These are phyloP conservation scores for Boulengeromyrus knoepffleri DNA, from an alignment of 2,113 vertebrate species.

Conservation along the genomic window DNA sequence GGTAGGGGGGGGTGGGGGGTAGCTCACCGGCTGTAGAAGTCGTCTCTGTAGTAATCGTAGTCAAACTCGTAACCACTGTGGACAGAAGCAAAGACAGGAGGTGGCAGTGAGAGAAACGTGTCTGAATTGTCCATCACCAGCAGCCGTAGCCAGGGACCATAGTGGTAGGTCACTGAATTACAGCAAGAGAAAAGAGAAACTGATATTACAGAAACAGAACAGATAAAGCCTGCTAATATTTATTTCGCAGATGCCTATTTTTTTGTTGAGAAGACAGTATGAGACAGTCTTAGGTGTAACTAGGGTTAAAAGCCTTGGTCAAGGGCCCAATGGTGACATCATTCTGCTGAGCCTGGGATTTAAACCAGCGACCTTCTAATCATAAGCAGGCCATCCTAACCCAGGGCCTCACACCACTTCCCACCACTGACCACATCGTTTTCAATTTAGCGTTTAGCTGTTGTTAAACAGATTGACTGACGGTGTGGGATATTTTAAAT, in stretches of 20 bases:
- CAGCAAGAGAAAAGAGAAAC: not conserved
- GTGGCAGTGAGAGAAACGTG: not conserved
- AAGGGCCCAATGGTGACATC: not conserved
- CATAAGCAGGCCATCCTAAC: not conserved
- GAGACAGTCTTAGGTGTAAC: not conserved
- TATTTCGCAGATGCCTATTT: not conserved
- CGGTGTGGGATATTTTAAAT: not conserved
- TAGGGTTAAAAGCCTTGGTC: not conserved
- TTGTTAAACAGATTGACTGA: not conserved
- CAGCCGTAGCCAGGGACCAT: not conserved
- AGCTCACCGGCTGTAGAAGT: slow-evolving; percentile 96
- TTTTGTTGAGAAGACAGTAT: no score
- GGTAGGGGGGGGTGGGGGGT: not conserved
- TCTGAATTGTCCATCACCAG: not conserved
- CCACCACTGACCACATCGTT: not conserved
- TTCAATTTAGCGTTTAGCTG: not conserved
- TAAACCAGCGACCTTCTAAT: not conserved
- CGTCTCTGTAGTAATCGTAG: slow-evolving; percentile 98
- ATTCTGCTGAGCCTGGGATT: not conserved
- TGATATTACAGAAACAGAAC: not conserved
- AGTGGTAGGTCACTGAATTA: not conserved
- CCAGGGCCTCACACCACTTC: not conserved
- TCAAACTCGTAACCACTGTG: slow-evolving; percentile 93
- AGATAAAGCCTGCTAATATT: not conserved
- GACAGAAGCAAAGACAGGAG: slow-evolving; percentile 43